Conservation (phyloP, 2,888 invertebrate species). For the Hetaerina titia region DNA sequence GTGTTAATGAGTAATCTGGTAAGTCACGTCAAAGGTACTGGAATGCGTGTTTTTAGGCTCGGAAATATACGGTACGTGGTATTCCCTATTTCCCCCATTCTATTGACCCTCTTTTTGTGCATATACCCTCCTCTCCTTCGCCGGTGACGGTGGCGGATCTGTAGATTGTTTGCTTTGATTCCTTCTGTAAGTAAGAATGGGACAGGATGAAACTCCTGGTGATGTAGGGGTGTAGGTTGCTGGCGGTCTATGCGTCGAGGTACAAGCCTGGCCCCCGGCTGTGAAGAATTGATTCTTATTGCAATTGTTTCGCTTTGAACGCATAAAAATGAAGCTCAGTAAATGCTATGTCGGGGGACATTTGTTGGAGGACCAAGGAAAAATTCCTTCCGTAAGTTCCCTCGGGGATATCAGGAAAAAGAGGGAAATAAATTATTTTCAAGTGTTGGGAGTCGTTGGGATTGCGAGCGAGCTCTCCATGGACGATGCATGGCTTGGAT, state of each 20-base stretch:
- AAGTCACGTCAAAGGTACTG: too few species aligned
- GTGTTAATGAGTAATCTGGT: too few species aligned
- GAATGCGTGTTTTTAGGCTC: too few species aligned
- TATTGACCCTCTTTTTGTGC: not conserved
- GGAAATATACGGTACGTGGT: not conserved
- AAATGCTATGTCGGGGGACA: not conserved
- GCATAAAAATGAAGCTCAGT: not conserved
- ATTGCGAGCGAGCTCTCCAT: not conserved
- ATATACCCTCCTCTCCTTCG: not conserved
- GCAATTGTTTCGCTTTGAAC: not conserved
- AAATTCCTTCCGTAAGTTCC: not conserved
- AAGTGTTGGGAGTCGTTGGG: not conserved
- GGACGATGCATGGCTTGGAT: not conserved
- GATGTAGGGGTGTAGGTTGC: constrained; percentile 17
- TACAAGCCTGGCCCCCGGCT: not conserved
- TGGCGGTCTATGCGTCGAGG: not conserved
- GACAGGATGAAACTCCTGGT: not conserved
- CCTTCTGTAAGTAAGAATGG: not conserved
- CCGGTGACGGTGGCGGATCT: constrained; percentile 5
- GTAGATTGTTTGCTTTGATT: not conserved
- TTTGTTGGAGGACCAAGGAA: not conserved
- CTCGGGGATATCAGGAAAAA: not conserved
- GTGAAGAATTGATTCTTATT: not conserved
- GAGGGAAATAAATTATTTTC: too few species aligned
- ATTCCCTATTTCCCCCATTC: not conserved